Conservation (phyloP, 2,113 vertebrate species). For the Chiloscyllium plagiosum region DNA sequence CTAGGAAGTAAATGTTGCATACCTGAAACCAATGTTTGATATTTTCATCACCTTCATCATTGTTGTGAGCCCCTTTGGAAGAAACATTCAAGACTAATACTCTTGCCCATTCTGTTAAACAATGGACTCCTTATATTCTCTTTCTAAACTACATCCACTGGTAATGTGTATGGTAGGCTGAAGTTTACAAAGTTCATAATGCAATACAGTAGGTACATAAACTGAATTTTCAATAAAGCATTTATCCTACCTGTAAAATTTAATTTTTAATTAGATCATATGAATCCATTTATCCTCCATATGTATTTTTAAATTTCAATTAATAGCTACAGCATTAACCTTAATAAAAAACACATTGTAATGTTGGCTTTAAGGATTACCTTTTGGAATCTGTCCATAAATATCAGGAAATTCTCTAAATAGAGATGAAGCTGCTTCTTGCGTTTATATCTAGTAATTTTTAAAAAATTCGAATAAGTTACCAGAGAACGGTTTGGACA, state of each 20-base stretch:
- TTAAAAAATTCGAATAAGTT: background rate
- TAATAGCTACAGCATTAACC: background rate
- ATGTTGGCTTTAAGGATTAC: background rate
- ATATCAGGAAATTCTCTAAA: background rate
- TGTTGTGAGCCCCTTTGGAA: too few species aligned
- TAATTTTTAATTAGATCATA: background rate
- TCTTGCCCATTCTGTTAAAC: too few species aligned
- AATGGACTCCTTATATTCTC: too few species aligned
- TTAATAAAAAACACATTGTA: background rate
- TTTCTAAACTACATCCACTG: too few species aligned
- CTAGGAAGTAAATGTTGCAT: too few species aligned
- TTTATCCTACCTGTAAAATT: background rate
- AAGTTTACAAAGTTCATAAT: too few species aligned
- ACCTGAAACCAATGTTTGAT: too few species aligned
- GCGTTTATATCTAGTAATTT: background rate
- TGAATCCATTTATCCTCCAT: background rate
- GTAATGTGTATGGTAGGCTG: too few species aligned
- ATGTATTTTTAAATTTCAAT: background rate
- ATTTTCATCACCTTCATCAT: too few species aligned
- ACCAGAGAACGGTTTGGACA: background rate
- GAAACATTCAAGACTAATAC: too few species aligned
- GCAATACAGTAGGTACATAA: background rate
- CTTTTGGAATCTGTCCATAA: conserved; percentile 6
- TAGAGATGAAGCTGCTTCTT: background rate
- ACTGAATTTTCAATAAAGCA: background rate